Evolutionary conservation across 2,113 vertebrate genomes (phyloP).

Genomic region (Corythornis madagascariensis): DNA sequence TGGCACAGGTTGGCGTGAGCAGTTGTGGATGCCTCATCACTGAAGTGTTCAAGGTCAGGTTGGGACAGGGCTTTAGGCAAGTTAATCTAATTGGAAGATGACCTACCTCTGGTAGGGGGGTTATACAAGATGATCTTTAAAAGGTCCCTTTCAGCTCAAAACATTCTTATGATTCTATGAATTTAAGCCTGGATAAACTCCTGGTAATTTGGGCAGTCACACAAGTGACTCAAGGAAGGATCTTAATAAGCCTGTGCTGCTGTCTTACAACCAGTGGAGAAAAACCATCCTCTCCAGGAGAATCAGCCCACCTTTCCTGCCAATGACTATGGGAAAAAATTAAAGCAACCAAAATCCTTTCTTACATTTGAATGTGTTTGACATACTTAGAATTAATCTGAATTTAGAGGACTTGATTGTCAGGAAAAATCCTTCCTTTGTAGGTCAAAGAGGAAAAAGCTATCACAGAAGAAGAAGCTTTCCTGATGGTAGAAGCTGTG

Average conservation of each 20-base stretch:
- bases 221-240: neutral
- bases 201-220: neutral
- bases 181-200: neutral
- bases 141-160: neutral
- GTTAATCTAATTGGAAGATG: neutral
- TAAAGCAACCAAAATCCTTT: neutral
- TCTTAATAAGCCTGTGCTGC: neutral
- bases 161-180: neutral
- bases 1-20: neutral
- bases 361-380: neutral
- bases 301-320: neutral
- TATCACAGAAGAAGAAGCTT: neutral
- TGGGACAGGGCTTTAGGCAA: fast-evolving
- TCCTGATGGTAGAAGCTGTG: neutral
- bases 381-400: neutral
- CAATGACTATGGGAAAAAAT: neutral
- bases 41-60: neutral
- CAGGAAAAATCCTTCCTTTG: neutral
- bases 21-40: neutral
- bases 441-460: neutral
- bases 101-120: fast-evolving
- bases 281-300: neutral
- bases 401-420: neutral
- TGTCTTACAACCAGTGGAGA: neutral
- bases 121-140: neutral